phyloP scores from a whole-genome alignment of 2,888 invertebrate genomes.

The Troides oblongomaculatus region DNA sequence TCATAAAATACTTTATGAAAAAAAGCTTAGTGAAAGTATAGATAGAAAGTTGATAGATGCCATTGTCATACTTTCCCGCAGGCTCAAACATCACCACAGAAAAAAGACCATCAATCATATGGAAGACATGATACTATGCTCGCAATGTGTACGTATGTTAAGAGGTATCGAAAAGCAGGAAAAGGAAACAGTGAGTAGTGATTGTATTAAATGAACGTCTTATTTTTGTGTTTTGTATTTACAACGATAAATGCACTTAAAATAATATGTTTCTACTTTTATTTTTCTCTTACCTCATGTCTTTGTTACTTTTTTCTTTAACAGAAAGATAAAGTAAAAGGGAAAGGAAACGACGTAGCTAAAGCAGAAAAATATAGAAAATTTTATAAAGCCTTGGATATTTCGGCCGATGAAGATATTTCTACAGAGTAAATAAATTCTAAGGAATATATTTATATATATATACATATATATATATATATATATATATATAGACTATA shows the following conservation, averaged over 20 bases:
- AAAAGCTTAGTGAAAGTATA: not conserved
- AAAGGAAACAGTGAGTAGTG: constrained; percentile 63
- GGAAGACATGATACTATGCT: constrained; percentile 71
- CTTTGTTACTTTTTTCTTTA: constrained; percentile 30
- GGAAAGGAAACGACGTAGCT: constrained; percentile 51
- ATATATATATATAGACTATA: not conserved
- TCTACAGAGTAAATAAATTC: constrained; percentile 55
- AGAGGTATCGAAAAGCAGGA: constrained; percentile 70
- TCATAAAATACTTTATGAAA: too few relatives aligned
- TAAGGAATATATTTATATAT: too few relatives aligned
- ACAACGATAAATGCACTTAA: constrained; percentile 2
- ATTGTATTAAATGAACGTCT: constrained; percentile 7
- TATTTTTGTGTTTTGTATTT: not conserved
- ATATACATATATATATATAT: constrained; percentile 28
- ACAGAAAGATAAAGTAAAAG: constrained; percentile 69
- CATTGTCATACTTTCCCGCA: constrained; percentile 36
- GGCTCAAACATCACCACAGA: constrained; percentile 70
- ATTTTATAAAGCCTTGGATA: constrained; percentile 70
- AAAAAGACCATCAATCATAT: constrained; percentile 72
- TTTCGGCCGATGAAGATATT: constrained; percentile 67
- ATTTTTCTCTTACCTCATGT: not conserved
- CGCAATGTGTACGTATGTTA: constrained; percentile 62
- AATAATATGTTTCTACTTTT: not conserved
- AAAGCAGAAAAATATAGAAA: constrained; percentile 61
- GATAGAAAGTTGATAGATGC: not conserved